These are phyloP conservation scores for Atlantisia rogersi DNA, from an alignment of 2,113 vertebrate species.

Conservation along the genomic window DNA sequence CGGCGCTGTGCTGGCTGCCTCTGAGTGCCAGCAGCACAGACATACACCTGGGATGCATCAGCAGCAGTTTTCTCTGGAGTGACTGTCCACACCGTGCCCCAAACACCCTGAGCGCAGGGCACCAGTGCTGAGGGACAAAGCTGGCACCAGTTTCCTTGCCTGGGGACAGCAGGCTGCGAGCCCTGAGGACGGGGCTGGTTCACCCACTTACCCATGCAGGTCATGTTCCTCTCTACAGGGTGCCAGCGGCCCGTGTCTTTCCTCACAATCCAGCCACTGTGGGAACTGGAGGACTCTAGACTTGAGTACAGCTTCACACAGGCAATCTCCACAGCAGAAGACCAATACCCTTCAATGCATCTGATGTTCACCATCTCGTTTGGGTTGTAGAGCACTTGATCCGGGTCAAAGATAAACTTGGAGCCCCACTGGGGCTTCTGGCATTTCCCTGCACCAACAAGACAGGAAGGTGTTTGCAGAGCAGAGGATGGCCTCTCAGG, in stretches of 20 bases:
- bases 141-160: not conserved
- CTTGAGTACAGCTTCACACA: not conserved
- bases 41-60: not conserved
- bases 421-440: slow-evolving; percentile 10
- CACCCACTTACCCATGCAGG: slow-evolving; percentile 12
- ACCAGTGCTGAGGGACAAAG: accelerated
- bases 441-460: slow-evolving; percentile 6
- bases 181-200: not conserved
- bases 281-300: not conserved
- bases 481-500: not conserved
- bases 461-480: not conserved
- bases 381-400: not conserved
- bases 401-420: not conserved
- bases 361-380: not conserved
- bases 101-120: accelerated
- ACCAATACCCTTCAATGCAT: slow-evolving; percentile 13
- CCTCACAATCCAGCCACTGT: not conserved
- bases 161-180: not conserved
- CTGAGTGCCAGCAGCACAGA: not conserved
- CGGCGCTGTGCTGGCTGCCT: not conserved
- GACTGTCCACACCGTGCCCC: not conserved
- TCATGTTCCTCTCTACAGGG: not conserved
- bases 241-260: not conserved
- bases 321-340: not conserved
- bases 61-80: not conserved